Conservation (phyloP, 2,113 vertebrate genomes). For the Numida meleagris region DNA sequence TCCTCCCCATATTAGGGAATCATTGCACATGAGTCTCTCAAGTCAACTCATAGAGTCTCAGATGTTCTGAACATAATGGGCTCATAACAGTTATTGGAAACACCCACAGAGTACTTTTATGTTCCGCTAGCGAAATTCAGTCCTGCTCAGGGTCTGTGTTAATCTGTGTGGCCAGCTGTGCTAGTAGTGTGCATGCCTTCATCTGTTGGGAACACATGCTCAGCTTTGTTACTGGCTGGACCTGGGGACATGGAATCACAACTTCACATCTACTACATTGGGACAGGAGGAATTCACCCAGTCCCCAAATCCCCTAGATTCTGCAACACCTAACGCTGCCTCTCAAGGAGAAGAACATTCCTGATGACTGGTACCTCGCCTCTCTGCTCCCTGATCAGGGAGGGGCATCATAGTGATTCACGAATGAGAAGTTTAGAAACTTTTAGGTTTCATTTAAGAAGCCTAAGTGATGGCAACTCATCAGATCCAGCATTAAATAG, state of each 20-base stretch:
- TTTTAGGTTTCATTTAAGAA: background rate
- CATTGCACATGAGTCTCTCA: fast-evolving
- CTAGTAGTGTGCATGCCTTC: background rate
- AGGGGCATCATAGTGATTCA: background rate
- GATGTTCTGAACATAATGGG: background rate
- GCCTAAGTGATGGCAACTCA: background rate
- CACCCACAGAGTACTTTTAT: background rate
- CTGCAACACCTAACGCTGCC: background rate
- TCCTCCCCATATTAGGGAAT: background rate
- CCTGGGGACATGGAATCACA: background rate
- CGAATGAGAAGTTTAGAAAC: background rate
- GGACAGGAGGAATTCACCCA: background rate
- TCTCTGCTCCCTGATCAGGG: background rate
- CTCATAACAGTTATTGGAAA: background rate
- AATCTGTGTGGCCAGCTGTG: background rate
- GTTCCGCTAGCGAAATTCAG: background rate
- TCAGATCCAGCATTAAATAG: background rate
- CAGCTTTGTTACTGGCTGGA: background rate
- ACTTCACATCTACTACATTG: background rate
- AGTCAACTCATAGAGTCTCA: too few relatives aligned
- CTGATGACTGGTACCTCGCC: background rate
- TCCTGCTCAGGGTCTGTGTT: background rate
- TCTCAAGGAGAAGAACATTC: background rate
- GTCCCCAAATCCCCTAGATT: background rate
- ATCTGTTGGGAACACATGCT: background rate